Base-by-base conservation (phyloP, 2,113 vertebrate genomes). In the Psittacula cyanocephala region DNA sequence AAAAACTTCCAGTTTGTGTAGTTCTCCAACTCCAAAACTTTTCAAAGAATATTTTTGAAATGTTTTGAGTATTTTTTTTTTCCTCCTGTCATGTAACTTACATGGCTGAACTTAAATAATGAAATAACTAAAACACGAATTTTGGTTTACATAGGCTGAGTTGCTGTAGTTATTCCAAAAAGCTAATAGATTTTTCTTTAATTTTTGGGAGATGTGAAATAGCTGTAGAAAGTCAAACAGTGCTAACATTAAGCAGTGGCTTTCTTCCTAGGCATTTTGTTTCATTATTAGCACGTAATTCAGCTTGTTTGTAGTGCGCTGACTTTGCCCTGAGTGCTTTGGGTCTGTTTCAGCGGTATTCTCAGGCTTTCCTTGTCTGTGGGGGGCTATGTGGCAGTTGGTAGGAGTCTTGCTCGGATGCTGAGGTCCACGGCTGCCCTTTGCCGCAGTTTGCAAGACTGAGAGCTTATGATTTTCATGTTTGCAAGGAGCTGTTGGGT, bases 261-360 rank as follows among this genome's bases (percentile, higher is more conserved):
- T 18, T 44, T 65, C 35, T 81, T 94, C 87, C 28, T 89, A 27
- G 43, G 31, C 5, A 37, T 82, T 92, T 72, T 33, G 25, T 86
- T 91, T 55, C 35, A 28, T 72, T 76, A 43, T 43, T n/a, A 71
- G 39, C 7, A 3, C 13, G 12, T 63, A 28, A 65, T 87, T 65
- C 33, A 29, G 20, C 6, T 70, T 63, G 35, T 64, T 39, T 0
- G 0, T 78, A 69, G 11, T 53, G 27, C 0, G 1, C 43, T 41
- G 9, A 29, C 31, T 72, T 67, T 83, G 49, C 79, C 17, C 52
- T 89, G 44, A 12, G 27, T 13, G 23, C 10, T 59, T 20, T 90
- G 76, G 10, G 41, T 77, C 33, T 65, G n/a, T 60, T 63, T 76
- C 70, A 80, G 41, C 22, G 47, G 24, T 52, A n/a, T 53, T 86